A percentile compares a stretch with the other conserved stretches of the same genome.
Evolutionary conservation across 2,888 invertebrate species (phyloP).

Genomic region (Exocentrus adspersus): DNA sequence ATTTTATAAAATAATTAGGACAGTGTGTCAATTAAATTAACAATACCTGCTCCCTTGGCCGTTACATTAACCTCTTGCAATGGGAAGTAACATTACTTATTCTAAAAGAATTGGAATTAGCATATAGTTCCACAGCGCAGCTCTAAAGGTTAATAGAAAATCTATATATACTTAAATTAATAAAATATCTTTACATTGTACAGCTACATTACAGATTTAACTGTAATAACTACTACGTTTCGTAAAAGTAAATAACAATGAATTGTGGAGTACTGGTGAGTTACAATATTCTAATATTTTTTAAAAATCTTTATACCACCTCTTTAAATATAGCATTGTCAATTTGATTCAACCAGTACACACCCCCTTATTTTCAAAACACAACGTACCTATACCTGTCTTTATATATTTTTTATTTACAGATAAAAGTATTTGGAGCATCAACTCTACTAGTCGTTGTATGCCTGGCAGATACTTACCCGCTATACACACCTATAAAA

Average conservation of each 20-base stretch:
- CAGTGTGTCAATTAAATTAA: not conserved
- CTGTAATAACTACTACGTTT: not conserved
- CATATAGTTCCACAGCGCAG: slow-evolving; percentile 15
- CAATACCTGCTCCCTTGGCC: not conserved
- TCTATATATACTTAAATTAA: slow-evolving; percentile 5
- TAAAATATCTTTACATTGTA: not conserved
- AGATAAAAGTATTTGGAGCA: not conserved
- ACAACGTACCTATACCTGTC: too few species aligned
- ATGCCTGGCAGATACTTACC: not conserved
- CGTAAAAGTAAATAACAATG: not conserved
- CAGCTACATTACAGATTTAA: not conserved
- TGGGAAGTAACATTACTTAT: too few species aligned
- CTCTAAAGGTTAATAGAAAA: slow-evolving; percentile 4
- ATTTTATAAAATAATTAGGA: not conserved
- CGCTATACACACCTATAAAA: not conserved
- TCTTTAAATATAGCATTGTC: too few species aligned
- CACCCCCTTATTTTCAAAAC: too few species aligned
- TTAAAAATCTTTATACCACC: too few species aligned
- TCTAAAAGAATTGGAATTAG: not conserved
- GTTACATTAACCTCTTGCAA: not conserved
- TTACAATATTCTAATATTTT: not conserved
- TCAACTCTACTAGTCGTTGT: not conserved
- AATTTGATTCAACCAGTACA: too few species aligned
- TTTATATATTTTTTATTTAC: not conserved
- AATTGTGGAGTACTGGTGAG: not conserved